Evolutionary conservation across 2,888 invertebrate genomes (phyloP).

Genomic region (Spodoptera exigua): DNA sequence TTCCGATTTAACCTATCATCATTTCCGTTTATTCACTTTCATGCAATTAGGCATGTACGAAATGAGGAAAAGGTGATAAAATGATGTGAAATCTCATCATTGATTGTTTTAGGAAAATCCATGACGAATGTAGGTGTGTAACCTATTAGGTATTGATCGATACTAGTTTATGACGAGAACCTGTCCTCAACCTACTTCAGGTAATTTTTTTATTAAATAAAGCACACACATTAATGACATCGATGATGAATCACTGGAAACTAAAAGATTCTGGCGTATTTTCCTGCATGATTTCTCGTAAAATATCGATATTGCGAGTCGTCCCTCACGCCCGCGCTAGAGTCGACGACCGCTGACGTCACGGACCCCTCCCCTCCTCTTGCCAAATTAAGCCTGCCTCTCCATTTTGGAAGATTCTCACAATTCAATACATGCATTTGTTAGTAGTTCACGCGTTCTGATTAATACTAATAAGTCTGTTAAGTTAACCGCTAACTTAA

Average conservation of each 20-base stretch:
- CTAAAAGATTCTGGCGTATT: constrained; percentile 56
- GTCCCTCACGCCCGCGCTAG: constrained; percentile 59
- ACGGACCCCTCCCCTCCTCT: constrained; percentile 53
- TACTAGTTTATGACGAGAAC: constrained; percentile 30
- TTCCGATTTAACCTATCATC: too few relatives aligned
- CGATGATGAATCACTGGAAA: constrained; percentile 63
- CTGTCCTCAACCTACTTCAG: constrained; percentile 4
- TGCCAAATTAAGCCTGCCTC: constrained; percentile 57
- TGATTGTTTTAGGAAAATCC: constrained; percentile 24
- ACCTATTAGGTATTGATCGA: constrained; percentile 6
- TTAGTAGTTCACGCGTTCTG: constrained; percentile 67
- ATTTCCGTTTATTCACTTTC: too few relatives aligned
- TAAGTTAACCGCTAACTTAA: constrained; percentile 64
- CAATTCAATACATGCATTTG: constrained; percentile 53
- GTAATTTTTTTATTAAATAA: constrained; percentile 10
- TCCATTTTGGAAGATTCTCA: constrained; percentile 46
- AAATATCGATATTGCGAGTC: constrained; percentile 56
- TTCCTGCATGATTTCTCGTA: constrained; percentile 66
- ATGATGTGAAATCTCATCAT: constrained; percentile 10
- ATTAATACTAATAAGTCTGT: constrained; percentile 67
- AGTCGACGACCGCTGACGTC: constrained; percentile 73
- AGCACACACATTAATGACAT: constrained; percentile 33
- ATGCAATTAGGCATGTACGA: too few relatives aligned
- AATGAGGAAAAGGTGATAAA: too few relatives aligned
- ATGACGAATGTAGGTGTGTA: constrained; percentile 4